Evolutionary conservation across 2,797 vertebrate species (phyloP), one percentile per base, ranked within the genome.

Genomic region (Cygnus olor): DNA sequence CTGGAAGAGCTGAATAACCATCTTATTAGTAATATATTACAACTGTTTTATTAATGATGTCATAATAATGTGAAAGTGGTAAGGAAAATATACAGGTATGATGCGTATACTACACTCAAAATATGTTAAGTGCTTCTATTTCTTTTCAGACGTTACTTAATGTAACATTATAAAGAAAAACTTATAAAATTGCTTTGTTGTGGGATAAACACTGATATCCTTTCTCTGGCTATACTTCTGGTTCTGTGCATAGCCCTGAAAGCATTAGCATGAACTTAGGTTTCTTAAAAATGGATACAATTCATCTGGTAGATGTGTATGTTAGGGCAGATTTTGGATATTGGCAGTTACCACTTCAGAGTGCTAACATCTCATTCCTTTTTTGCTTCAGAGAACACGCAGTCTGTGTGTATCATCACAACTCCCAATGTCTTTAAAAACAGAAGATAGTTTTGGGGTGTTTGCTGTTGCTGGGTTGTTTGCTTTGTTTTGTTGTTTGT

Each of bases 251-350:
- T 10, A 5, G 17, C 53, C 65, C 42, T 25, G 72, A 21, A 57
- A 42, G 4, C 30, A 34, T 22, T 0, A 0, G 32, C 60, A n/a
- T 44, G 44, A 15, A 9, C 19, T 45, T 21, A 8, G 40, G 9
- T 15, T 30, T 15, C 32, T 25, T 34, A 10, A 6, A 22, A 27
- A 42, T 1, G 9, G 28, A 6, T 22, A 4, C 21, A 40, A 36
- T 18, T 63, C 20, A n/a, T 47, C 28, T 0, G 3, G 27, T 7
- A 5, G 14, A 20, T 27, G 30, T 54, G 10, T 14, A 1, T 4
- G n/a, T 30, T 25, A 8, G 42, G 72, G 47, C 34, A 42, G 19
- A 6, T 25, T 36, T n/a, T 20, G 49, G 61, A 56, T 69, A 40
- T 58, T n/a, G 34, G 56, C 68, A n/a, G 44, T 17, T 70, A 9